These are phyloP conservation scores for Pan troglodytes DNA, from an alignment of 2,113 vertebrate genomes.

Conservation along the genomic window NHGRI_mPanTro3-v2.1_pri NC_072409.2:30342001-30342500, in stretches of 20 bases:
- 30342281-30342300: constrained; percentile 45
- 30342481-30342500: not conserved
- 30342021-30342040: not conserved
- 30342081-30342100: constrained; percentile 45
- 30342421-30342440: not conserved
- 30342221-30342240: constrained; percentile 61
- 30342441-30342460: not conserved
- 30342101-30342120: not conserved
- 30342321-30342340: constrained; percentile 60
- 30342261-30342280: constrained; percentile 56
- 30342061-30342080: not conserved
- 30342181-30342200: not conserved
- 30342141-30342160: constrained; percentile 40
- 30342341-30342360: constrained; percentile 53
- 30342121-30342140: constrained; percentile 54
- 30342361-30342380: not conserved
- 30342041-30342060: not conserved
- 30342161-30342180: constrained; percentile 47
- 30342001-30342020: not conserved
- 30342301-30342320: constrained; percentile 53
- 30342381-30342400: not conserved
- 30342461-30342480: not conserved
- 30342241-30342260: constrained; percentile 56
- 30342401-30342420: not conserved
- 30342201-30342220: constrained; percentile 49